Percentiles rank a stretch among this genome's conserved stretches.
Evolutionary conservation across 2,113 vertebrate species (phyloP).

Genomic region (Agapornis roseicollis): DNA sequence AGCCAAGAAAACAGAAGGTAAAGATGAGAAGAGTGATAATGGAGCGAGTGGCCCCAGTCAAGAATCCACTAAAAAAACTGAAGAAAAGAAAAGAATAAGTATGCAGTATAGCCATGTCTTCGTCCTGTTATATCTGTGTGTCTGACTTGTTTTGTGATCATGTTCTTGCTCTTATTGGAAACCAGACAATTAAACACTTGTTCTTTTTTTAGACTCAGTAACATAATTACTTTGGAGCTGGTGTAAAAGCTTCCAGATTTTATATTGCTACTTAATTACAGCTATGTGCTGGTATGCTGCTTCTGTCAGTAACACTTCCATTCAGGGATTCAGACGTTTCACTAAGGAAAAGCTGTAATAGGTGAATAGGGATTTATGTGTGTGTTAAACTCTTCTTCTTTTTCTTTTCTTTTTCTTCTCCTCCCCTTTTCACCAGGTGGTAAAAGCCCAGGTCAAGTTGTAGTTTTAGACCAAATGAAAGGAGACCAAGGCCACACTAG

Average conservation of each 20-base stretch:
- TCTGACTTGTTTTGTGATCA: conserved; percentile 24
- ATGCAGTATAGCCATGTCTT: conserved; percentile 63
- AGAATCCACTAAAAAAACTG: conserved; percentile 82
- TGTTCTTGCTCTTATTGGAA: conserved; percentile 10
- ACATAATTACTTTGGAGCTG: background rate
- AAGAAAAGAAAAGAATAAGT: conserved; percentile 91
- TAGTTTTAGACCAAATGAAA: conserved; percentile 82
- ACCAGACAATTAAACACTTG: background rate
- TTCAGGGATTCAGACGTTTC: background rate
- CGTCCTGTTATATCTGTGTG: conserved; percentile 20
- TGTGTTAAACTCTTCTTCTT: background rate
- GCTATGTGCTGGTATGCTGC: background rate
- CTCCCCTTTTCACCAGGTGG: conserved; percentile 62
- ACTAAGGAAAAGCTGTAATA: background rate
- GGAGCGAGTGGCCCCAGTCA: conserved; percentile 75
- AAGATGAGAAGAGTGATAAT: conserved; percentile 83
- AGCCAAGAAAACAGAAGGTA: conserved; percentile 85
- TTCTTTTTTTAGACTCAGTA: background rate
- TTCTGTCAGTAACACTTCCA: background rate
- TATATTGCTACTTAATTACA: background rate
- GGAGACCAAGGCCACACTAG: conserved; percentile 81
- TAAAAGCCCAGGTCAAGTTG: conserved; percentile 89
- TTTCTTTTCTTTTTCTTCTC: background rate
- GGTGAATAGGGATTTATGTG: background rate
- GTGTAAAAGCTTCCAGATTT: background rate